Percentiles rank a stretch among this genome's conserved stretches.
Conservation (phyloP, 2,797 vertebrate species). For the Chelon auratus region DNA sequence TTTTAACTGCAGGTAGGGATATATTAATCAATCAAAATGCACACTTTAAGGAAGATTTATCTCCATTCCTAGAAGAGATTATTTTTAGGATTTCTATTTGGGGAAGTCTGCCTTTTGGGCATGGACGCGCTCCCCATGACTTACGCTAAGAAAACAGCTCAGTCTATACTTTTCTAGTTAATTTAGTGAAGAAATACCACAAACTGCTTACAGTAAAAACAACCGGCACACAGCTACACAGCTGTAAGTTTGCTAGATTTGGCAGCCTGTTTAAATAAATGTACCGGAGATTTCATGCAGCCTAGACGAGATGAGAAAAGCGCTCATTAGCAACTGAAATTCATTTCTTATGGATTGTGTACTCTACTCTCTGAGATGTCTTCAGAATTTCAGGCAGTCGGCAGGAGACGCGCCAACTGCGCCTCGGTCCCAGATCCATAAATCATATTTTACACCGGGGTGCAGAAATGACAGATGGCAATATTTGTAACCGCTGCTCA, state of each 20-base stretch:
- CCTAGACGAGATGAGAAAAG: conserved; percentile 29
- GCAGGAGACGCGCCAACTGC: conserved; percentile 34
- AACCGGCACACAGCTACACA: conserved; percentile 35
- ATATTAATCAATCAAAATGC: conserved; percentile 55
- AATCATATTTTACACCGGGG: conserved; percentile 29
- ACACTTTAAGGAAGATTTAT: conserved; percentile 40
- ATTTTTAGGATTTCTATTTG: conserved; percentile 58
- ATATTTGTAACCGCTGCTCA: conserved; percentile 5
- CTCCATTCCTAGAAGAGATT: conserved; percentile 38
- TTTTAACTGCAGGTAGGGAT: conserved; percentile 38
- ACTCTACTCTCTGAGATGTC: conserved; percentile 2
- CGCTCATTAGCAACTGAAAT: conserved; percentile 21
- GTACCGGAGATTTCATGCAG: conserved; percentile 42
- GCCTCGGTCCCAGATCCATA: conserved; percentile 8
- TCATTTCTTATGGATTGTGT: conserved; percentile 4
- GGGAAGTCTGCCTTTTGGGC: conserved; percentile 30
- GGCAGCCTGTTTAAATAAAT: conserved; percentile 23
- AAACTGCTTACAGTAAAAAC: conserved; percentile 25
- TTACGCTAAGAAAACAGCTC: conserved; percentile 56
- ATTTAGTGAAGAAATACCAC: conserved; percentile 47
- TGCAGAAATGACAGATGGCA: conserved; percentile 19
- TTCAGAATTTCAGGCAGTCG: conserved; percentile 27
- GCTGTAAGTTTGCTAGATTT: conserved; percentile 51
- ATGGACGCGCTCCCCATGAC: conserved; percentile 27
- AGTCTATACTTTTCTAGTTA: conserved; percentile 48